Evolutionary conservation across 1,140 invertebrate species (phyloP), one percentile per base, ranked within the genome.

Genomic region (Centruroides sculpturatus): DNA sequence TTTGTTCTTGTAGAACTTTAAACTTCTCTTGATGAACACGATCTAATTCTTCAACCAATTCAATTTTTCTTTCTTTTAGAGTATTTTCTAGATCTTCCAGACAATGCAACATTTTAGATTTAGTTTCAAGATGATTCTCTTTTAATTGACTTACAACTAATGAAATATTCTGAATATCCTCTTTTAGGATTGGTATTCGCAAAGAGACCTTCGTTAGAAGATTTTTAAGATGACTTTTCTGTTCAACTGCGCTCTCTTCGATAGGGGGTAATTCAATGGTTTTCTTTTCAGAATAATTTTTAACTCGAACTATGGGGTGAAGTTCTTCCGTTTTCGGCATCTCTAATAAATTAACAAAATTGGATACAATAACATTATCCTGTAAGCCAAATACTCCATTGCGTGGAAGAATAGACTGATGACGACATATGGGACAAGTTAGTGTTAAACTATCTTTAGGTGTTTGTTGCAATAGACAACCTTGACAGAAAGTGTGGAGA

Each of bases 321-420:
- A 67, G 67, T 4, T 41, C 47, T 47, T 53, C 57, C 5, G 61
- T 59, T 4, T 36, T 47, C 10, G 64, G 62, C 35, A 69, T 64
- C 58, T 69, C 68, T 8, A 76, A 63, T 3, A 74, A 69, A 55
- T 75, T 71, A 66, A 76, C 74, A n/a, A 78, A 69, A 61, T 73
- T 73, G 48, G 71, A 70, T 35, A 78, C 72, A 66, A 77, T 76
- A 64, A 74, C 71, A 64, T 78, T 78, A 54, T 69, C 73, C 66
- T 77, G 76, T 4, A 78, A 69, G 9, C 73, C 75, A 12, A 67
- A 66, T 41, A 78, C 77, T 59, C 78, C 78, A 62, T 76, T 71
- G 56, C 75, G 68, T 5, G 78, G 78, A 12, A 80, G 67, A 56
- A 80, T 79, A 55, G 76, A 78, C 63, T 79, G 77, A 59, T 79